These are phyloP conservation scores for Drosophila rellima DNA, from an alignment of 2,888 invertebrate species.

Conservation along the genomic window DNA sequence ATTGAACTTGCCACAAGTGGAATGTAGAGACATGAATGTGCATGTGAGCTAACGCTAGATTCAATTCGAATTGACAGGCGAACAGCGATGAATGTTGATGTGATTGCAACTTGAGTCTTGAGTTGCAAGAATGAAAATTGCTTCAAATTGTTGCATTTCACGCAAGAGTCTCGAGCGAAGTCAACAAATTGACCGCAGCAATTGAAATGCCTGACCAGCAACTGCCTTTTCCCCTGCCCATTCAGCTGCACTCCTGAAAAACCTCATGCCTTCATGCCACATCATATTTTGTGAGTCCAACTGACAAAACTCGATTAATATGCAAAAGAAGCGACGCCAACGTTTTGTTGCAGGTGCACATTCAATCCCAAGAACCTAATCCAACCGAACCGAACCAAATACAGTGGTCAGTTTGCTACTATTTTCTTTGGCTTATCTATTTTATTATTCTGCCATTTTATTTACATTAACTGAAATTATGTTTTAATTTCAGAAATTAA, in stretches of 20 bases:
- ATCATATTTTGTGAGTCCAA: conserved; percentile 42
- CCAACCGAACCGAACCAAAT: conserved; percentile 5
- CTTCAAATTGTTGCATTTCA: conserved; percentile 76
- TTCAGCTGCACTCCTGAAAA: no score
- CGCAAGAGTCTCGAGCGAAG: conserved; percentile 51
- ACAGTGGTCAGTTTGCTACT: background rate
- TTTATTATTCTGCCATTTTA: no score
- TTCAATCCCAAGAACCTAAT: conserved; percentile 3
- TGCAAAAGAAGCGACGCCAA: conserved; percentile 55
- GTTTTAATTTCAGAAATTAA: no score
- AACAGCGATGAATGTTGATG: conserved; percentile 49
- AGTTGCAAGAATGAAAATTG: conserved; percentile 57
- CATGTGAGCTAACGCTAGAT: conserved; percentile 58
- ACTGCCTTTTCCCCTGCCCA: background rate
- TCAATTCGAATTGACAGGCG: conserved; percentile 59
- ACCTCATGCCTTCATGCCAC: conserved; percentile 1
- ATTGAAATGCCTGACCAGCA: conserved; percentile 67
- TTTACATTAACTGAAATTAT: no score
- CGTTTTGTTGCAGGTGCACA: conserved; percentile 57
- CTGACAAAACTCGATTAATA: conserved; percentile 67
- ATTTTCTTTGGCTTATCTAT: no score
- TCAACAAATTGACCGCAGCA: conserved; percentile 42
- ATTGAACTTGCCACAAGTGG: conserved; percentile 4
- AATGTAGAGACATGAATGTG: conserved; percentile 25
- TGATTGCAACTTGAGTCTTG: conserved; percentile 9